Base-by-base conservation (phyloP, 2,888 invertebrate genomes). In the Folsomia manolachei region DNA sequence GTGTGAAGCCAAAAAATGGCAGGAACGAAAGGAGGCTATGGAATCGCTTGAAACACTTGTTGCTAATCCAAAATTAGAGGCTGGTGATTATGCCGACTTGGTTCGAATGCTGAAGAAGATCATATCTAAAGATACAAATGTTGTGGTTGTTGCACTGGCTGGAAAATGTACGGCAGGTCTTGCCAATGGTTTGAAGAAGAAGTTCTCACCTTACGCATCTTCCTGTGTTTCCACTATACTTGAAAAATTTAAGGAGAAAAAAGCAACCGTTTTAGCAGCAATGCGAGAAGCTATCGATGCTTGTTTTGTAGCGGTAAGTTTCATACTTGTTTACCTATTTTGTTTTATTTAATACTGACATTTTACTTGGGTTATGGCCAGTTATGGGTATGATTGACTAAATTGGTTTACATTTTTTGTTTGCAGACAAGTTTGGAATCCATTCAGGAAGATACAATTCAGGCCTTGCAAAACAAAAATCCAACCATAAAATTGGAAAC, bases 231-330 rank as follows among this genome's bases (percentile, higher is more conserved):
- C 91, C 9, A 83, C 91, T 0, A 87, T 97, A 66, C 84, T 99
- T 51, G 97, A 98, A 82, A 99, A 98, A 85, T 98, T 98, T 83
- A 96, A 96, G 82, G 98, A 99, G 84, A 98, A 97, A 86, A 99
- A 99, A 82, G 87, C 90, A 1, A 91, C 90, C 82, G 97, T 98
- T 0, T 95, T 98, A 0, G 83, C 88, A 1, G 91, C 94, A 0
- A 85, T 99, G 62, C 86, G 94, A 69, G 97, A 97, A 73, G 93
- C 95, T 2, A 90, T 93, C 24, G 98, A 98, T 85, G 93, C 93
- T 52, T 89, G 94, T 77, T 96, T 91, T 83, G 87, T 88, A 69
- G 88, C 90, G 81, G 92, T 93, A 83, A 88, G 88, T 87, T 27
- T 53, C n/a, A n/a, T n/a, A n/a, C n/a, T n/a, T n/a, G n/a, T n/a